Evolutionary conservation across 2,888 invertebrate species (phyloP).

Genomic region (Drosophila mettleri): DNA sequence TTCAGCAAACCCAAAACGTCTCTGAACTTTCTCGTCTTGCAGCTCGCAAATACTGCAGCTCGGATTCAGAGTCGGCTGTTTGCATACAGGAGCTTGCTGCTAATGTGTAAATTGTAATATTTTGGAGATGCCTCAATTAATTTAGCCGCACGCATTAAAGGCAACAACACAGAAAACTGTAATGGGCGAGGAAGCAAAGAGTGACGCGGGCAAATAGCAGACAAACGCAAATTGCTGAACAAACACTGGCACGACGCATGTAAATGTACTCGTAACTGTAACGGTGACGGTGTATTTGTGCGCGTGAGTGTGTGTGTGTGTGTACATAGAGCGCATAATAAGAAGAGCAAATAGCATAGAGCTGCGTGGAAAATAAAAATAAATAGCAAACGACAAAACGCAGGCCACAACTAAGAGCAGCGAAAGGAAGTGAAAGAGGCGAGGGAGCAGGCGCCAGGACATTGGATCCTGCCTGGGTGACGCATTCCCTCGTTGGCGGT

Average conservation of each 20-base stretch:
- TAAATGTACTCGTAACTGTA: constrained; percentile 50
- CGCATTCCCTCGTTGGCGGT: constrained; percentile 77
- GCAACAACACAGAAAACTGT: constrained; percentile 18
- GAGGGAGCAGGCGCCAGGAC: constrained; percentile 11
- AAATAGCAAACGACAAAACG: constrained; percentile 68
- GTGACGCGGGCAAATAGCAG: constrained; percentile 53
- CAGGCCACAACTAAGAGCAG: constrained; percentile 44
- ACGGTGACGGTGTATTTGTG: constrained; percentile 22
- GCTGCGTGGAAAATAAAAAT: constrained; percentile 70
- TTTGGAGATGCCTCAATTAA: constrained; percentile 69
- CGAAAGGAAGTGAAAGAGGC: constrained; percentile 6
- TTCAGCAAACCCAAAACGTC: too few relatives aligned
- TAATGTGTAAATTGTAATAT: constrained; percentile 29
- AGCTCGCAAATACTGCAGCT: constrained; percentile 13
- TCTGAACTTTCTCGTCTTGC: too few relatives aligned
- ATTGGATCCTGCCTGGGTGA: constrained; percentile 52
- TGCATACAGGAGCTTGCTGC: constrained; percentile 9
- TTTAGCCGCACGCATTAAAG: constrained; percentile 34
- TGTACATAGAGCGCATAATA: constrained; percentile 60
- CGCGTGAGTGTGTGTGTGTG: constrained; percentile 21
- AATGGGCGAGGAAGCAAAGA: constrained; percentile 49
- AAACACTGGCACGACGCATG: constrained; percentile 61
- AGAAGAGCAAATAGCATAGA: constrained; percentile 68
- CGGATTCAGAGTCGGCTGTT: neutral
- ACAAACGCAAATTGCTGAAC: constrained; percentile 62